Evolutionary conservation across 1,140 invertebrate genomes (phyloP), one percentile per base, ranked within the genome.

Genomic region (Dendroctonus valens): DNA sequence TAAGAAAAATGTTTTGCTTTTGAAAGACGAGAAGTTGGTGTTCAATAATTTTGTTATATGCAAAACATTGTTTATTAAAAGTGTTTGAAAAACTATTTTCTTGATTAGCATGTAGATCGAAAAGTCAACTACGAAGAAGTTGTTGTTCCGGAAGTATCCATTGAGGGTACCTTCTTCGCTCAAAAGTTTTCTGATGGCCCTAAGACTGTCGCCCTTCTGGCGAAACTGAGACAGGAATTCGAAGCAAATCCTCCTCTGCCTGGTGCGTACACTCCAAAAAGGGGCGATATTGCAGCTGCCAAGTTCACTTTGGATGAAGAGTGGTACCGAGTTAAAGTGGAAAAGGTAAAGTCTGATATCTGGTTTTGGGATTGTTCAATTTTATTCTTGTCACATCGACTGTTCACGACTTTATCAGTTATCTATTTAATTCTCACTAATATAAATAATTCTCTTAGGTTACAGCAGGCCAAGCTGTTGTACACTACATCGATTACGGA

Each of bases 261-360:
- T 14, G 94, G 94, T 15, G 86, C 94, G 0, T 97, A 91, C 75
- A 89, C 84, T 5, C 92, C 96, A 0, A 92, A 89, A 75, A 87
- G 88, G 73, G 91, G 92, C 41, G 92, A 96, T 54, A 75, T 96
- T 5, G 96, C 93, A 75, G 96, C 94, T 40, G 94, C 96, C 2
- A 91, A 92, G 76, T 99, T 95, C 77, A 87, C 87, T 5, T 76
- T 84, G 0, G 94, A 96, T 74, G 86, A 91, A 59, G 86, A 91
- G 70, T 98, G 95, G 95, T 98, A 99, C 79, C 85, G 97, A 70
- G 96, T 92, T 0, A 92, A 89, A 78, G 86, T 99, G 11, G 94
- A 98, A 75, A 96, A 93, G 75, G 81, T 96, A 41, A 57, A 41
- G 8, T 46, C 42, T 46, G n/a, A n/a, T n/a, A n/a, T 46, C 12